Evolutionary conservation across 2,888 invertebrate genomes (phyloP).

Genomic region (Arrhopalites spinosus): DNA sequence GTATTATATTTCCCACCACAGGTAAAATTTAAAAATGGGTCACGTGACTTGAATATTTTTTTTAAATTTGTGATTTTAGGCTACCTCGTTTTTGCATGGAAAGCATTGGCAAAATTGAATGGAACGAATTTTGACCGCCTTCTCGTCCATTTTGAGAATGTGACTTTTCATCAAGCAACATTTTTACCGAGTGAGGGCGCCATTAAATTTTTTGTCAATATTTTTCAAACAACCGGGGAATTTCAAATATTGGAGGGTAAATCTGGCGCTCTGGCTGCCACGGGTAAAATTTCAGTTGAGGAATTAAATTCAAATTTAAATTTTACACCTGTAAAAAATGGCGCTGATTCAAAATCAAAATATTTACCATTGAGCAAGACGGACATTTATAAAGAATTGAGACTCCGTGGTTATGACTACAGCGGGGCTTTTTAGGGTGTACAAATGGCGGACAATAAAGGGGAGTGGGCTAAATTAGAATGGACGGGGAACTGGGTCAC

Average conservation of each 20-base stretch:
- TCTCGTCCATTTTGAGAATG: slow-evolving; percentile 81
- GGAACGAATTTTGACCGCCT: slow-evolving; percentile 72
- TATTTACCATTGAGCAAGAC: slow-evolving; percentile 66
- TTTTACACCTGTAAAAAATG: slow-evolving; percentile 57
- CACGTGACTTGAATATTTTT: slow-evolving; percentile 74
- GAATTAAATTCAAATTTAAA: slow-evolving; percentile 59
- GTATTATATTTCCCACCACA: slow-evolving; percentile 92
- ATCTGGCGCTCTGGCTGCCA: slow-evolving; percentile 76
- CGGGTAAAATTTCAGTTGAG: slow-evolving; percentile 70
- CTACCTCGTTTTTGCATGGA: neutral
- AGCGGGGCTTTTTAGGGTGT: slow-evolving; percentile 82
- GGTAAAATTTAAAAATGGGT: slow-evolving; percentile 86
- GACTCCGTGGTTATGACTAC: slow-evolving; percentile 86
- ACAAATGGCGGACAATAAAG: slow-evolving; percentile 71
- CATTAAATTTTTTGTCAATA: slow-evolving; percentile 79
- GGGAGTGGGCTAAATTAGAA: slow-evolving; percentile 70
- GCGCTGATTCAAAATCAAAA: slow-evolving; percentile 49
- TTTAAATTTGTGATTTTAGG: neutral
- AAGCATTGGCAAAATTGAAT: slow-evolving; percentile 68
- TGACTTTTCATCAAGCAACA: slow-evolving; percentile 88
- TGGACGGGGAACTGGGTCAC: slow-evolving; percentile 95
- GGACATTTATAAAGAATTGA: slow-evolving; percentile 85
- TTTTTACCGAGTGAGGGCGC: slow-evolving; percentile 82
- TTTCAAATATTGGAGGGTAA: slow-evolving; percentile 87
- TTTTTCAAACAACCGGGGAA: slow-evolving; percentile 80